A percentile compares a stretch with the other conserved stretches of the same genome.
Evolutionary conservation across 1,140 invertebrate species (phyloP).

Genomic region (Rhizoglyphus robini): DNA sequence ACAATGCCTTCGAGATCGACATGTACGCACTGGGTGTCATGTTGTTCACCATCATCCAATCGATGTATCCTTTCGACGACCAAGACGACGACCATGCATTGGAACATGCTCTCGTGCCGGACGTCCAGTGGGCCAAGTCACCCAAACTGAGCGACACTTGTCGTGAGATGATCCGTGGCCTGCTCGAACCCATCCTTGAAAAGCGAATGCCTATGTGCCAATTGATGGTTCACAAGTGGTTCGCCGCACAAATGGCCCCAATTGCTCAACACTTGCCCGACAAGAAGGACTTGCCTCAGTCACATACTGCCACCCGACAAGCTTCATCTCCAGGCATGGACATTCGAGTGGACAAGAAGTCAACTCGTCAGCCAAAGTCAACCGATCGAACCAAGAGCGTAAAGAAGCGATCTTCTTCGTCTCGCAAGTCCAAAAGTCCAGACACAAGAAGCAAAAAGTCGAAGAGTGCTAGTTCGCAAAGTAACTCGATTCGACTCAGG

Average conservation of each 20-base stretch:
- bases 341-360: not conserved
- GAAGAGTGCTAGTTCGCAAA: no score
- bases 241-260: not conserved
- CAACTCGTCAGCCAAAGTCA: no score
- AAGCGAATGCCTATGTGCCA: not conserved
- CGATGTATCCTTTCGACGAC: not conserved
- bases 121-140: not conserved
- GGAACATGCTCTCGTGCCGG: not conserved
- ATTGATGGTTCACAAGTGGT: not conserved
- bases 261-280: not conserved
- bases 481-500: no score
- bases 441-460: no score
- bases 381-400: no score
- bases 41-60: not conserved
- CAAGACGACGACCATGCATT: not conserved
- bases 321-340: not conserved
- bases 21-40: constrained; percentile 8
- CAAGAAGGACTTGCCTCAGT: not conserved
- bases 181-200: not conserved
- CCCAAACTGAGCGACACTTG: not conserved
- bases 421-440: no score
- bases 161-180: not conserved
- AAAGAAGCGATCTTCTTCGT: no score
- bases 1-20: constrained; percentile 1
- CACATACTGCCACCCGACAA: not conserved